Evolutionary conservation across 2,888 invertebrate genomes (phyloP), one percentile per base, ranked within the genome.

Genomic region (Coremacera marginata): DNA sequence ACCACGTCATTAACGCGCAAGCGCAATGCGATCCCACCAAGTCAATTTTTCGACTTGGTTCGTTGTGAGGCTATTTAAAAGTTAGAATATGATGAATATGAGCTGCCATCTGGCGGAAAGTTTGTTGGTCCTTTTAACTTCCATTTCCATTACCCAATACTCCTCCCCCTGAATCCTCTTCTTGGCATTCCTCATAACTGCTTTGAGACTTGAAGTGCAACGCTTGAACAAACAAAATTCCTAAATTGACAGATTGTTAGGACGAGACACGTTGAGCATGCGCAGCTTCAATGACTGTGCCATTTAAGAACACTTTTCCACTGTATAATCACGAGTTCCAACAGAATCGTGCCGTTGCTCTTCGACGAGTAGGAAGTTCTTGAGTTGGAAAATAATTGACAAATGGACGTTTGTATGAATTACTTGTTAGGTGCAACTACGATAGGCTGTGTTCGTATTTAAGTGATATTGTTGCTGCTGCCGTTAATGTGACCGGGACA

Each of bases 141-240:
- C 7, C 27, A 19, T 44, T 34, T 25, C 37, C 44, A 1, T 5
- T 55, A 2, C 5, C 55, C 1, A 5, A n/a, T n/a, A n/a, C n/a
- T n/a, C 7, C n/a, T n/a, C 55, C 19, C 55, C 19, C 14, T 44
- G 2, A 11, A 11, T 44, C 7, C 14, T 11, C 14, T 11, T 14
- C 11, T 44, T 11, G 11, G 44, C 44, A 44, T 44, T 44, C 44
- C 44, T 44, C 44, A 37, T 44, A 44, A 44, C 44, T 44, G 44
- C 44, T 44, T 11, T 9, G 55, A 55, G n/a, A 31, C 62, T 19
- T 52, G 8, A 52, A 62, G 27, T 31, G 75, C 55, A 49, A 83
- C 82, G 82, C 84, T 84, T 84, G 83, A 82, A 81, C 82, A 84
- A 86, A 85, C 84, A 85, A 85, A 86, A 86, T 85, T 86, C 84